Evolutionary conservation across 2,113 vertebrate species (phyloP).

Genomic region (Bambusicola thoracicus): DNA sequence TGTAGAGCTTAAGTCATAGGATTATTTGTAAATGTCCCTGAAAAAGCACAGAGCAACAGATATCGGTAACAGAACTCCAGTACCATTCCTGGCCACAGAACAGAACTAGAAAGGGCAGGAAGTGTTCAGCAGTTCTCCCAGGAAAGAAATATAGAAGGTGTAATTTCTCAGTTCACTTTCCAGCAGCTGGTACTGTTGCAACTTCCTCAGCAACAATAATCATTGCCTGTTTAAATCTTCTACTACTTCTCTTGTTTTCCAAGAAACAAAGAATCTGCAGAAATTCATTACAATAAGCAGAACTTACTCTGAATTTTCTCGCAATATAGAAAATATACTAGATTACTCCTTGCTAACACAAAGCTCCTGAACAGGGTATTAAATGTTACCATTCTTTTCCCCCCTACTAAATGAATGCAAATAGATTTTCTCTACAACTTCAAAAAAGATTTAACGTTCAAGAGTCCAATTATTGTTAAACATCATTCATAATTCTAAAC

Average conservation of each 20-base stretch:
- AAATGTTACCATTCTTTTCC: neutral
- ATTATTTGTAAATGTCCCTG: neutral
- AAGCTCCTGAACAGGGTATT: neutral
- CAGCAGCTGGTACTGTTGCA: neutral
- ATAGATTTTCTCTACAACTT: neutral
- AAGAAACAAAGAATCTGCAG: neutral
- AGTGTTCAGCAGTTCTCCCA: neutral
- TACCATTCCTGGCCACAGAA: fast-evolving
- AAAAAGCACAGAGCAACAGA: neutral
- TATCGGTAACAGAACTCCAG: neutral
- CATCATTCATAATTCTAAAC: neutral
- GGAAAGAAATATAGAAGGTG: neutral
- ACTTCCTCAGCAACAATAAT: neutral
- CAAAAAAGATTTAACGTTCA: neutral
- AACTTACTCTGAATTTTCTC: neutral
- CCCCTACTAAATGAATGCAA: neutral
- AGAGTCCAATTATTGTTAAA: neutral
- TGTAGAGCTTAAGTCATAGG: neutral
- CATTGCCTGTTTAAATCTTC: fast-evolving
- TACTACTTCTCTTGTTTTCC: neutral
- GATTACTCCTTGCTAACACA: neutral
- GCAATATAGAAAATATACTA: neutral
- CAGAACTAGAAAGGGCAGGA: fast-evolving
- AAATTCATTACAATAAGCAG: neutral
- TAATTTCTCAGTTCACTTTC: neutral